Percentiles rank a stretch among this genome's conserved stretches.
These are phyloP conservation scores for Mustelus asterias DNA, from an alignment of 2,113 vertebrate species.

Conservation along the genomic window DNA sequence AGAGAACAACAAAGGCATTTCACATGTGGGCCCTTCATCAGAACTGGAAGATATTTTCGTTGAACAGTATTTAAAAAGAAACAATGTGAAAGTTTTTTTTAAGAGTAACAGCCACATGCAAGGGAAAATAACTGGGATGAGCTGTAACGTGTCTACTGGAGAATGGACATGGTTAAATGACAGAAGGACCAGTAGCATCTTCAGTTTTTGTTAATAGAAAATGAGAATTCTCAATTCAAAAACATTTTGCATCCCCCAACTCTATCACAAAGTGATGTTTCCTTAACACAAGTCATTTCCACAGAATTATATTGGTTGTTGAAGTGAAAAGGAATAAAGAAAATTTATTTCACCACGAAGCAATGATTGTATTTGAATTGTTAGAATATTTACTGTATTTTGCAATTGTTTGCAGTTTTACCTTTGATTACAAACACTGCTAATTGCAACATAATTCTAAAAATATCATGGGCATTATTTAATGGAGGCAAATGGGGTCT, in stretches of 20 bases:
- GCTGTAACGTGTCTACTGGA: background rate
- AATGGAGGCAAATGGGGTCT: no score
- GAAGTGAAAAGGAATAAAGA: background rate
- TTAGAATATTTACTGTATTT: background rate
- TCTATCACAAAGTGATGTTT: background rate
- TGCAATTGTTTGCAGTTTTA: background rate
- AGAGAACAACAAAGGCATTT: background rate
- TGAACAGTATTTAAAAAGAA: background rate
- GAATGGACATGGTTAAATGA: background rate
- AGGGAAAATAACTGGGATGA: background rate
- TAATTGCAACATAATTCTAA: background rate
- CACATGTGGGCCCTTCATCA: background rate
- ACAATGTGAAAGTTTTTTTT: no score
- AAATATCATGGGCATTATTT: background rate
- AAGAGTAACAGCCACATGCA: background rate
- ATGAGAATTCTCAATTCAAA: background rate
- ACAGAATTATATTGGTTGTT: background rate
- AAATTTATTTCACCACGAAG: background rate
- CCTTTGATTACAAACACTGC: background rate
- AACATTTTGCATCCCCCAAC: background rate
- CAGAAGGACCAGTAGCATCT: background rate
- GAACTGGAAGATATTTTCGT: background rate
- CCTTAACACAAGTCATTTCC: background rate
- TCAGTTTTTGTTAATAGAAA: background rate
- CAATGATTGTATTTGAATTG: background rate